A percentile compares a stretch with the other conserved stretches of the same genome.
These are phyloP conservation scores for Tetheella fluctuosa DNA, from an alignment of 2,888 invertebrate species.

Conservation along the genomic window DNA sequence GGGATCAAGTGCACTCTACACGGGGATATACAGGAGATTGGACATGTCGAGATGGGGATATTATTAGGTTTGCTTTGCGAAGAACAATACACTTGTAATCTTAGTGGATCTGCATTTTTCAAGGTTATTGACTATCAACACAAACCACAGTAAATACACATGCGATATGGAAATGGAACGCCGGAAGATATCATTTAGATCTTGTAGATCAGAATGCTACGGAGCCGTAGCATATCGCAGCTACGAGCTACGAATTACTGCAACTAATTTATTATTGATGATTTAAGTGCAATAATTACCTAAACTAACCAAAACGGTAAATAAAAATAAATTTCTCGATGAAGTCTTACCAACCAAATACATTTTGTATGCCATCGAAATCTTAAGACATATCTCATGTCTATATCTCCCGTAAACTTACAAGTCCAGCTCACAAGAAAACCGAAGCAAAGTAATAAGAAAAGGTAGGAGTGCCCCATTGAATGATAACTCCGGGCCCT, in stretches of 20 bases:
- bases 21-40: slow-evolving; percentile 43
- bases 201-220: not conserved
- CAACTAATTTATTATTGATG: too few species aligned
- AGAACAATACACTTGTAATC: not conserved
- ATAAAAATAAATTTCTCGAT: not conserved
- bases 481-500: slow-evolving; percentile 82
- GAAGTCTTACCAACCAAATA: not conserved
- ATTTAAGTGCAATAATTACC: too few species aligned
- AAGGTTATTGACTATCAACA: too few species aligned
- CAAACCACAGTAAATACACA: too few species aligned
- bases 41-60: not conserved
- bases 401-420: slow-evolving; percentile 47
- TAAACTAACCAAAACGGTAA: too few species aligned
- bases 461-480: slow-evolving; percentile 83
- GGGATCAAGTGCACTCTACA: slow-evolving; percentile 76
- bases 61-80: not conserved
- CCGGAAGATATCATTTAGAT: not conserved
- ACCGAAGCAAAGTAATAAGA: slow-evolving; percentile 81
- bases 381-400: slow-evolving; percentile 34
- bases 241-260: too few species aligned
- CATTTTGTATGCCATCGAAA: not conserved
- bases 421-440: slow-evolving; percentile 70
- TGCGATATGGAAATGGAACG: not conserved
- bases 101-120: too few species aligned
- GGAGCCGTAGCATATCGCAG: too few species aligned